phyloP scores from a whole-genome alignment of 1,140 invertebrate genomes.

The Bombus pascuorum region DNA sequence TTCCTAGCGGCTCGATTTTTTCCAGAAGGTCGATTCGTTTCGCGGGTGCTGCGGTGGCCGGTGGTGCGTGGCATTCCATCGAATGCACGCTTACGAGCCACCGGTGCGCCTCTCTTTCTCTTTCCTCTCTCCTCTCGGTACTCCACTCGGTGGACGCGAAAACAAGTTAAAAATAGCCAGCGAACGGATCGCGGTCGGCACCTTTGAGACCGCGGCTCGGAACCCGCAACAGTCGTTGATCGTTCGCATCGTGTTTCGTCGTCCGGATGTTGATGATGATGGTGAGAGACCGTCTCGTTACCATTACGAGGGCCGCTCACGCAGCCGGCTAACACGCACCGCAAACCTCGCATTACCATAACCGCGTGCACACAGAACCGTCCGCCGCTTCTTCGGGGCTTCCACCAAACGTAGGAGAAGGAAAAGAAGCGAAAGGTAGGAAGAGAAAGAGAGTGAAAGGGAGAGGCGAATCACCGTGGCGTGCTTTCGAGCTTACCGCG shows the following conservation, averaged over 20 bases:
- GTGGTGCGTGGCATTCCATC: conserved; percentile 68
- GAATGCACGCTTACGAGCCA: conserved; percentile 51
- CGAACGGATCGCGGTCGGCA: conserved; percentile 61
- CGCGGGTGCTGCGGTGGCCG: conserved; percentile 55
- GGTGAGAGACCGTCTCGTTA: conserved; percentile 73
- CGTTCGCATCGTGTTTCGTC: conserved; percentile 70
- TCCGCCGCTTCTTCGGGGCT: conserved; percentile 41
- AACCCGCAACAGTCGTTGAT: conserved; percentile 66
- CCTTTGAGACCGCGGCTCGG: conserved; percentile 64
- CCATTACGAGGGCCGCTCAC: conserved; percentile 69
- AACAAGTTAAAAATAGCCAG: conserved; percentile 71
- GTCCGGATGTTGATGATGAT: conserved; percentile 74
- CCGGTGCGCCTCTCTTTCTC: neutral
- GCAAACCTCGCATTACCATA: conserved; percentile 69
- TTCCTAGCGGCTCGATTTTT: neutral
- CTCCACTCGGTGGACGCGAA: conserved; percentile 53
- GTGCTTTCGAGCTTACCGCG: conserved; percentile 36
- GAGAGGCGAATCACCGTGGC: conserved; percentile 13
- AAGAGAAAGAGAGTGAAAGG: neutral
- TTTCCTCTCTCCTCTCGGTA: conserved; percentile 6
- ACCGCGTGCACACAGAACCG: conserved; percentile 57
- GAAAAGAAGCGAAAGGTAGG: neutral
- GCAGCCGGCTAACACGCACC: conserved; percentile 68
- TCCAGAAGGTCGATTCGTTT: conserved; percentile 48
- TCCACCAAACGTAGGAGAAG: neutral